Evolutionary conservation across 2,797 vertebrate genomes (phyloP), one percentile per base, ranked within the genome.

Genomic region (Poecile montanus): DNA sequence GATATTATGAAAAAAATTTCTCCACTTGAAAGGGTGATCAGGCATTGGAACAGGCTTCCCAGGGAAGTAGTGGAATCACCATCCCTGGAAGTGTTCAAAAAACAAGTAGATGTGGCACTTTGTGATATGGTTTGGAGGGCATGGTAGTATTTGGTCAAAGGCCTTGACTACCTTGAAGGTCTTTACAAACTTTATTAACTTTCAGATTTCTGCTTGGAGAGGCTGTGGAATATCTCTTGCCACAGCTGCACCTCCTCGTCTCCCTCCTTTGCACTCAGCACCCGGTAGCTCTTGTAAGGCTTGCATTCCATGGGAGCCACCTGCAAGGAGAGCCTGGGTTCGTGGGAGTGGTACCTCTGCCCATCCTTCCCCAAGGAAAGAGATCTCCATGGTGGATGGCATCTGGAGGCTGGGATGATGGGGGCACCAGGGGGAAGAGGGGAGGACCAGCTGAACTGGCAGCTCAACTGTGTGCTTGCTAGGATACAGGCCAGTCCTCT

Each of bases 241-340:
- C 97, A 98, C 29, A 74, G 94, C 44, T 50, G 76, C 44, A 97
- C 94, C 17, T 97, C 50, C 15, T 96, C 68, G 32, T 97, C 75
- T 8, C 97, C 97, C 38, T 97, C 96, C 40, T 76, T 84, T 2
- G 7, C 40, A 19, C 63, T 98, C 76, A 98, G 87, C 74, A 97
- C n/a, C 1, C 0, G 66, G 83, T 97, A 97, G 0, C 17, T 85
- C 90, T 96, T 54, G 0, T 95, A 91, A 56, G 12, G 60, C n/a
- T 44, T 21, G 77, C 98, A 98, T 26, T 71, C 27, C 17, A 30
- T 61, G 0, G 71, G 97, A 63, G 80, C 86, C 45, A 98, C 96
- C 98, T 98, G 71, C 50, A 62, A 82, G 56, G 63, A 91, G 4
- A 94, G 30, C 19, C 65, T 25, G 50, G 53, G 36, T 26, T 78